Percentiles rank a stretch among this genome's conserved stretches.
Conservation (phyloP, 2,888 invertebrate genomes). For the Brachylomia viminalis region DNA sequence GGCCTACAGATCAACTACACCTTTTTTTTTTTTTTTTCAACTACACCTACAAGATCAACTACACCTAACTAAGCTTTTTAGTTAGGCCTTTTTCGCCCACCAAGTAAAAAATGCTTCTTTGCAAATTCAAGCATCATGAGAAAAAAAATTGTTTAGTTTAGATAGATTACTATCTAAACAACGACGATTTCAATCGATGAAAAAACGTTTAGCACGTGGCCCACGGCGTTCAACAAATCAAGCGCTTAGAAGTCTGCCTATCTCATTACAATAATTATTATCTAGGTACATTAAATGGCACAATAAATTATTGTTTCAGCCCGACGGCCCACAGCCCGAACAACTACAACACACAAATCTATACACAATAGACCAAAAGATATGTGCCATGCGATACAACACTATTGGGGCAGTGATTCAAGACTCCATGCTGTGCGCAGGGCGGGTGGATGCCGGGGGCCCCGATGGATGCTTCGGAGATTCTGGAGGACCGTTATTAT, state of each 20-base stretch:
- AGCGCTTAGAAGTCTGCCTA: background rate
- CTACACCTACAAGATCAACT: too few relatives aligned
- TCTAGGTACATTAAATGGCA: background rate
- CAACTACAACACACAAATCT: constrained; percentile 82
- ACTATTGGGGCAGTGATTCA: constrained; percentile 80
- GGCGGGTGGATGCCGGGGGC: constrained; percentile 80
- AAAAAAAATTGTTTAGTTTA: too few relatives aligned
- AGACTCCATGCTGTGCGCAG: constrained; percentile 86
- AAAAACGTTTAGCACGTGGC: background rate
- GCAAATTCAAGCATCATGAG: background rate
- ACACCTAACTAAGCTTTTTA: background rate
- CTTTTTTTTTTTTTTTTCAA: too few relatives aligned
- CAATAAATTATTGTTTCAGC: constrained; percentile 70
- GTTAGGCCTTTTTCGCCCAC: background rate
- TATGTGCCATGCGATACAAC: constrained; percentile 79
- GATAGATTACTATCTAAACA: too few relatives aligned
- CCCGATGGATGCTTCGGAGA: constrained; percentile 87
- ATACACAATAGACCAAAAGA: constrained; percentile 76
- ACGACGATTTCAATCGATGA: background rate
- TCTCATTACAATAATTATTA: background rate
- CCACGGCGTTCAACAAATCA: background rate
- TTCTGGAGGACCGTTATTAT: constrained; percentile 86
- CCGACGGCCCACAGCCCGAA: constrained; percentile 81
- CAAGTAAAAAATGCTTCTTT: background rate
- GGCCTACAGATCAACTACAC: too few relatives aligned